These are phyloP conservation scores for Atta colombica DNA, from an alignment of 1,140 invertebrate genomes.

Conservation along the genomic window DNA sequence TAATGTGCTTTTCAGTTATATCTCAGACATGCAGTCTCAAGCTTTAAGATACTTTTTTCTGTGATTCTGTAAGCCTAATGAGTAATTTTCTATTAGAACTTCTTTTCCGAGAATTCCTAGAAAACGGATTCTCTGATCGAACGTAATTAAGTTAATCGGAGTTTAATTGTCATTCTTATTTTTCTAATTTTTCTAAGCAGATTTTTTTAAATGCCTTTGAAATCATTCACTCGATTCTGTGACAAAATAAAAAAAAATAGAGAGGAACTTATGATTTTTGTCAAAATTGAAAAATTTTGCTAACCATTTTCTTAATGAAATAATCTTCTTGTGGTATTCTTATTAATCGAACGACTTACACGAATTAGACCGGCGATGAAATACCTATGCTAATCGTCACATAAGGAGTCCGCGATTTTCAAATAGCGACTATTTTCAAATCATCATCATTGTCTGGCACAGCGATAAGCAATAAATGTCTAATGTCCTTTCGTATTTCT, in stretches of 20 bases:
- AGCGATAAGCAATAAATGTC: background rate
- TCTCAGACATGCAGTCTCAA: too few species aligned
- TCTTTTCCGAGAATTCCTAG: too few species aligned
- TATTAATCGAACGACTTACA: background rate
- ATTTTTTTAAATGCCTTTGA: background rate
- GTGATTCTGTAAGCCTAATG: too few species aligned
- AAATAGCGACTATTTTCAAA: slow-evolving; percentile 25
- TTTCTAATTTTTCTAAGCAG: too few species aligned
- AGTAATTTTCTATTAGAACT: too few species aligned
- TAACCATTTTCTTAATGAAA: background rate
- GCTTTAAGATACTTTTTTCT: too few species aligned
- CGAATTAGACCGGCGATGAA: background rate
- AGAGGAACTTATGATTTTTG: background rate
- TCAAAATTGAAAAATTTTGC: background rate
- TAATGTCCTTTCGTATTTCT: slow-evolving; percentile 8
- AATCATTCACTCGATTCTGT: background rate
- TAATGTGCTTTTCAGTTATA: too few species aligned
- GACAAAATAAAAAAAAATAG: background rate
- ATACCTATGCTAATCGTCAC: slow-evolving; percentile 4
- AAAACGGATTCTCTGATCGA: too few species aligned
- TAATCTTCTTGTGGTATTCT: background rate
- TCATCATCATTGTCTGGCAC: background rate
- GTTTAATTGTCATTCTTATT: too few species aligned
- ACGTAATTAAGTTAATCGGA: too few species aligned
- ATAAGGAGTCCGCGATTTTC: slow-evolving; percentile 13